Base-by-base conservation (phyloP, 2,888 invertebrate genomes). In the Erebia ligea region DNA sequence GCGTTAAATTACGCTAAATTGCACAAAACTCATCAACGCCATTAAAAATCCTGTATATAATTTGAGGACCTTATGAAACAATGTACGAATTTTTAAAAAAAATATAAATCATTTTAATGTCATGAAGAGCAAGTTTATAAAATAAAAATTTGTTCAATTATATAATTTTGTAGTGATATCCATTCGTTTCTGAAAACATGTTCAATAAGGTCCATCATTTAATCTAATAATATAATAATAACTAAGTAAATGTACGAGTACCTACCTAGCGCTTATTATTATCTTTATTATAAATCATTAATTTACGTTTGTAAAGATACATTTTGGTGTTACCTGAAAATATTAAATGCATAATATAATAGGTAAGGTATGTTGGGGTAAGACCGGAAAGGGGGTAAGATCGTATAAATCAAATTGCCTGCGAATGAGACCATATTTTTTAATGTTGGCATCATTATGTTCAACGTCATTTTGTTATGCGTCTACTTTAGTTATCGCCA, bases 131-230 rank as follows among this genome's bases (percentile, higher is more conserved):
- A 34, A 6, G 34, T 34, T 34, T 34, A 34, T 34, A 34, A 34
- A 34, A 34, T 34, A 6, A 34, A 34, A 34, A 34, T 34, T 5
- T 34, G 34, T 34, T 5, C 34, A 34, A 6, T 34, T 34, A 34
- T 34, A 34, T 34, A 42, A 11, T 42, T 42, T 42, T 42, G 42
- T 42, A 1, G 9, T 42, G 42, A 48, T 48, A 13, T 48, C 15
- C 45, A 45, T 50, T 50, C 15, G 8, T 50, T 50, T 50, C 6
- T 11, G 1, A 9, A 5, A 57, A n/a, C 21, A 21, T 59, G 17
- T 59, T 59, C 17, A n/a, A 40, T 59, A 40, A 59, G 59, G 59
- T 59, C 42, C 59, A 17, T 40, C n/a, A 59, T 59, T 25, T 17
- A 42, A 42, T 40, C n/a, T n/a, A 34, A 9, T 34, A 40, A 9